These are phyloP conservation scores for Heloderma charlesbogerti DNA, from an alignment of 2,113 vertebrate species.

Conservation along the genomic window DNA sequence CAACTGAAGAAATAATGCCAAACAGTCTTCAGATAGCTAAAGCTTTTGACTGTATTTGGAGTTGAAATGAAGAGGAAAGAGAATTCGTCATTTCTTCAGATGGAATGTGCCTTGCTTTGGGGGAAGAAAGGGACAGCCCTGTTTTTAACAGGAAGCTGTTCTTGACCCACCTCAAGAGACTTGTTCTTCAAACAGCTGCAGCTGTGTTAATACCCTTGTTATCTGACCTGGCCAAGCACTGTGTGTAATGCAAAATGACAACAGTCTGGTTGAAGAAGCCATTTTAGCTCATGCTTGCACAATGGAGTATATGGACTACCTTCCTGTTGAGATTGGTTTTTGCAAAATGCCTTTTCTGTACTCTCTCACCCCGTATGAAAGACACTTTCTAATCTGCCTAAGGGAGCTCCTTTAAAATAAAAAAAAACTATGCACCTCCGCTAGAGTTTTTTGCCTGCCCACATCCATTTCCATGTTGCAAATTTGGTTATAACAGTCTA, in stretches of 20 bases:
- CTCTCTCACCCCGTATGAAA: conserved; percentile 20
- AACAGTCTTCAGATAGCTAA: neutral
- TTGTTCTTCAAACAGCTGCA: conserved; percentile 42
- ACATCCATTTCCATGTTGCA: conserved; percentile 14
- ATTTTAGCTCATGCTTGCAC: conserved; percentile 17
- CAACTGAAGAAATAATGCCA: neutral
- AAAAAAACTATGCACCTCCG: neutral
- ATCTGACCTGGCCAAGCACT: conserved; percentile 21
- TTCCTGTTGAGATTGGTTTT: conserved; percentile 33
- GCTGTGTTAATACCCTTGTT: conserved; percentile 37
- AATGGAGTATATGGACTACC: conserved; percentile 5
- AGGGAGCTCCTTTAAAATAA: neutral
- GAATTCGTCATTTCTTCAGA: neutral
- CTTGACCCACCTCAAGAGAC: neutral
- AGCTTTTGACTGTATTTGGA: conserved; percentile 21
- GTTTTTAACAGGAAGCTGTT: conserved; percentile 32
- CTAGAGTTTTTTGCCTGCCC: neutral
- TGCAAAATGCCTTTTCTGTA: conserved; percentile 25
- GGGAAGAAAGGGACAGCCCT: neutral
- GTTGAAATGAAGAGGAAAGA: neutral
- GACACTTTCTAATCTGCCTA: neutral
- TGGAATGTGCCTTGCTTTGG: neutral
- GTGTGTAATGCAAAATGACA: conserved; percentile 45
- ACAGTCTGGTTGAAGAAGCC: conserved; percentile 44
- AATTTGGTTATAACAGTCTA: neutral